Base-by-base conservation (phyloP, 2,888 invertebrate species). In the Neoitamus cyanurus region DNA sequence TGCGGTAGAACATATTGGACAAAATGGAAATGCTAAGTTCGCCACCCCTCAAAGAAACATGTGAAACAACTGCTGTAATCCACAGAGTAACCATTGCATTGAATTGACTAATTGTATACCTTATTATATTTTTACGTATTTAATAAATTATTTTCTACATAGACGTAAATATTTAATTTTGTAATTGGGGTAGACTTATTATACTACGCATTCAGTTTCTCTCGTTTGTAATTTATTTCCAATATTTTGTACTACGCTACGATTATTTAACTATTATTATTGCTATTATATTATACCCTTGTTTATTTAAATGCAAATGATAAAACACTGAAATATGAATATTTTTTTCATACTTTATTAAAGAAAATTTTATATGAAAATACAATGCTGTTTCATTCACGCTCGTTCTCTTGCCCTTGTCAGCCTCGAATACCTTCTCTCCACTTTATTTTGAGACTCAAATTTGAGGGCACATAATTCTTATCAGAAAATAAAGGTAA, bases 261-360 rank as follows among this genome's bases (percentile, higher is more conserved):
- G 36, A 82, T 82, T 82, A 82, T 82, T 82, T 69, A 69, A 82
- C 37, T 82, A 82, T 82, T 58, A 69, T 82, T 69, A 82, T 69
- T 68, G 15, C 69, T 82, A 82, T 82, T 82, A 69, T 82, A 75
- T 75, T 37, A 58, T 58, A 75, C 37, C 30, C 36, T 82, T 82
- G 82, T 82, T 82, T 82, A 82, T 82, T 82, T 82, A 82, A 82
- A 58, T 58, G 58, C 46, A 80, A 80, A 36, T 69, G 69, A 82
- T 69, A 69, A 82, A 80, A 82, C 68, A 69, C 25, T 82, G 82
- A 82, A 82, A 37, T 69, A 36, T 82, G 82, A 82, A 82, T 82
- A 82, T 82, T 82, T 80, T 58, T 78, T 82, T 82, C 82, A 82
- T 82, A 69, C 69, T 69, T 82, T 82, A 82, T 82, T 82, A 82